A percentile compares a stretch with the other conserved stretches of the same genome.
Conservation (phyloP, 2,888 invertebrate genomes). For the Eilema caniola region DNA sequence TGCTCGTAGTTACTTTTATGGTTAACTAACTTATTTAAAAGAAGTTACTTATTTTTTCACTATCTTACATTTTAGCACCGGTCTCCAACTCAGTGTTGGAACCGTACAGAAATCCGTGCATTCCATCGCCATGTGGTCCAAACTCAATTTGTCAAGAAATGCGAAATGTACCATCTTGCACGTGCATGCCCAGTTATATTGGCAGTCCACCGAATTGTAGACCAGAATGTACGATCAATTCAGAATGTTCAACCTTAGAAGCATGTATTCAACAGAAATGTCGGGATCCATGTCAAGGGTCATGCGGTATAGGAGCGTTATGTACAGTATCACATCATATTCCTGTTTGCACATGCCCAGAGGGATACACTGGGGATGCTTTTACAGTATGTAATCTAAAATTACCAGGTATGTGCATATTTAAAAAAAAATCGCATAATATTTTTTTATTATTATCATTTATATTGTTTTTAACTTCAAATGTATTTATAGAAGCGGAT, state of each 20-base stretch:
- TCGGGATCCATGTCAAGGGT: conserved; percentile 90
- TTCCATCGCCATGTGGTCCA: conserved; percentile 90
- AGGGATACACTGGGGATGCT: conserved; percentile 90
- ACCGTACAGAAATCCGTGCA: conserved; percentile 85
- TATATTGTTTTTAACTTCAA: not conserved
- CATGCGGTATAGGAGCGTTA: conserved; percentile 88
- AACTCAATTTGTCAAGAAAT: conserved; percentile 89
- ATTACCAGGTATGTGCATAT: conserved; percentile 68
- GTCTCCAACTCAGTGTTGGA: conserved; percentile 78
- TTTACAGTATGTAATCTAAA: conserved; percentile 85
- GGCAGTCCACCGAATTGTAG: conserved; percentile 89
- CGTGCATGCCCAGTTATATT: conserved; percentile 87
- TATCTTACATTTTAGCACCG: conserved; percentile 70
- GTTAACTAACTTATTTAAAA: not conserved
- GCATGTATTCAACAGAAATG: conserved; percentile 92
- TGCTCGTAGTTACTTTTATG: not conserved
- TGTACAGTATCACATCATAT: conserved; percentile 90
- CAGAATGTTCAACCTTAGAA: conserved; percentile 89
- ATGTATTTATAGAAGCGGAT: conserved; percentile 61
- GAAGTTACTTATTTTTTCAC: conserved; percentile 7
- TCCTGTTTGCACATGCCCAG: conserved; percentile 91
- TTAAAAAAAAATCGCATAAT: not conserved
- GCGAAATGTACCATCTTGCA: conserved; percentile 88
- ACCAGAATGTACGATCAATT: conserved; percentile 91
- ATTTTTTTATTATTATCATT: not conserved